Conservation (phyloP, 1,140 invertebrate species). For the Euschistus heros region DNA sequence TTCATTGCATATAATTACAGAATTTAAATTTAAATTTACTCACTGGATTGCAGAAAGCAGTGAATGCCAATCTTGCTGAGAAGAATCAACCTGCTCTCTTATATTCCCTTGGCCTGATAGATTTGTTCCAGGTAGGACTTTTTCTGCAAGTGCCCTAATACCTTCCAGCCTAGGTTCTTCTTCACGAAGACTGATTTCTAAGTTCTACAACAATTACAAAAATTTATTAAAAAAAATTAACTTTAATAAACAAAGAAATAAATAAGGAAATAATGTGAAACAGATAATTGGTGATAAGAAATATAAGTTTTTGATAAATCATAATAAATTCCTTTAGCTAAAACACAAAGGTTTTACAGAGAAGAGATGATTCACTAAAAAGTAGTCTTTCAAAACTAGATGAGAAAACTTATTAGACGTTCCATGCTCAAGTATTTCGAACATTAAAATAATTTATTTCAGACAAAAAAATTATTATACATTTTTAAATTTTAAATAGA, state of each 20-base stretch:
- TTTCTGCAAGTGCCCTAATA: constrained; percentile 70
- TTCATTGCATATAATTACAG: too few species aligned
- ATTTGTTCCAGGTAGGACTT: constrained; percentile 80
- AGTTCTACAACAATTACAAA: constrained; percentile 42
- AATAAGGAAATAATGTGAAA: constrained; percentile 31
- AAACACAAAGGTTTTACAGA: too few species aligned
- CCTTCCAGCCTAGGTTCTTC: constrained; percentile 73
- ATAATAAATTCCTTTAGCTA: too few species aligned
- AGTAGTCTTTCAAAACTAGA: too few species aligned
- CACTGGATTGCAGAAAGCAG: constrained; percentile 57
- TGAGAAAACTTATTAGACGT: too few species aligned
- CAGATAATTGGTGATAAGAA: too few species aligned
- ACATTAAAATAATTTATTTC: too few species aligned
- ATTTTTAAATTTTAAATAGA: too few species aligned
- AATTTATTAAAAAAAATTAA: constrained; percentile 24
- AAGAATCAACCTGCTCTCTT: constrained; percentile 70
- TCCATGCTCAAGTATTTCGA: too few species aligned
- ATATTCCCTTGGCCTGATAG: constrained; percentile 77
- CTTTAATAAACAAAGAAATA: not conserved
- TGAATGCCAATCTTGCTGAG: constrained; percentile 83
- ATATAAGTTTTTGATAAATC: too few species aligned
- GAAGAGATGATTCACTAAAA: too few species aligned
- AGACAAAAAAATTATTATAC: too few species aligned
- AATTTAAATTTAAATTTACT: constrained; percentile 2
- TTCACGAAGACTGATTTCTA: constrained; percentile 66